Conservation (phyloP, 2,797 vertebrate genomes). For the Moxostoma hubbsi region DNA sequence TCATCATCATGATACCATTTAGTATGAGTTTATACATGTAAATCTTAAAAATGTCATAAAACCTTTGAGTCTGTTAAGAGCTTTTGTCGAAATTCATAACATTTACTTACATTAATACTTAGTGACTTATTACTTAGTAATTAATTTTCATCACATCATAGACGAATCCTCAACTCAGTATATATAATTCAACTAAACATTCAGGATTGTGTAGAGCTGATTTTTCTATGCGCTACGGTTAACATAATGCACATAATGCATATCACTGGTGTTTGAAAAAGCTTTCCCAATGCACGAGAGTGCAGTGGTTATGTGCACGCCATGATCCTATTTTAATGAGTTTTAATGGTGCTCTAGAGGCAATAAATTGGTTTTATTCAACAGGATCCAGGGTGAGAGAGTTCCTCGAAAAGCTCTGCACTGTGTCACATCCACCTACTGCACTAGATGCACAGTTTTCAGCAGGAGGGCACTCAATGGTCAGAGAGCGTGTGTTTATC, state of each 20-base stretch:
- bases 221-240: not conserved
- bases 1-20: too few species aligned
- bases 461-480: constrained; percentile 31
- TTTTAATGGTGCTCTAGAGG: constrained; percentile 48
- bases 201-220: too few species aligned
- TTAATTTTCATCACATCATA: too few species aligned
- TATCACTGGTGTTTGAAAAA: constrained; percentile 4
- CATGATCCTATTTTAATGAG: constrained; percentile 42
- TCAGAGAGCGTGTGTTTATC: constrained; percentile 17
- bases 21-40: too few species aligned
- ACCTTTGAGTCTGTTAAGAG: too few species aligned
- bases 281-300: constrained; percentile 21
- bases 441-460: constrained; percentile 32
- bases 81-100: too few species aligned
- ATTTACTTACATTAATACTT: too few species aligned
- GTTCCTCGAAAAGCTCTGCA: constrained; percentile 40
- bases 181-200: too few species aligned
- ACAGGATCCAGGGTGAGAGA: constrained; percentile 34
- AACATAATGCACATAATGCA: not conserved
- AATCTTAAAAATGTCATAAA: too few species aligned
- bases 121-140: too few species aligned
- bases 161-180: too few species aligned
- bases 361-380: constrained; percentile 52
- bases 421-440: constrained; percentile 41
- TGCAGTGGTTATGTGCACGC: constrained; percentile 30